These are phyloP conservation scores for Eurytoma adleriae DNA, from an alignment of 2,888 invertebrate genomes.

Conservation along the genomic window DNA sequence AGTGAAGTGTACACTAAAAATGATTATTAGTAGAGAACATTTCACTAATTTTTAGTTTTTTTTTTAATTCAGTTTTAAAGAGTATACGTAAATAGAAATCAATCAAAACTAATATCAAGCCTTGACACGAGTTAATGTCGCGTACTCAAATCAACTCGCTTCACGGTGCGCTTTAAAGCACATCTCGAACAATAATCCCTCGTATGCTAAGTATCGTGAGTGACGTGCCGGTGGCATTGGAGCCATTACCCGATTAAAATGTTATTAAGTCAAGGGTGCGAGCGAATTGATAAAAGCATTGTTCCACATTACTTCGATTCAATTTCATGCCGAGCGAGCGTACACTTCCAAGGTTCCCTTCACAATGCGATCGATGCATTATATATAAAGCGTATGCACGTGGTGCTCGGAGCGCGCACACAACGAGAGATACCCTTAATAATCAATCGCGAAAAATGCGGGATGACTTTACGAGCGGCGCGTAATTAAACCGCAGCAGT, in stretches of 20 bases:
- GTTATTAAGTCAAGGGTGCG: constrained; percentile 43
- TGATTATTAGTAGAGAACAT: too few species aligned
- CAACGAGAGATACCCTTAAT: too few species aligned
- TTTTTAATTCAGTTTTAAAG: too few species aligned
- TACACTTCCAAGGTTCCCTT: constrained; percentile 19
- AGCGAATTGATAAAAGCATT: constrained; percentile 46
- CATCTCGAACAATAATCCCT: constrained; percentile 8
- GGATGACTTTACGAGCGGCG: too few species aligned
- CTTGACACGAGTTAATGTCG: background rate
- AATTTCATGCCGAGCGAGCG: constrained; percentile 9
- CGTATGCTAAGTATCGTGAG: background rate
- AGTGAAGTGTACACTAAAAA: too few species aligned
- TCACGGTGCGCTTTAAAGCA: background rate
- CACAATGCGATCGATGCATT: background rate
- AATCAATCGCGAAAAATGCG: too few species aligned
- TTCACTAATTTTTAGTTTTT: too few species aligned
- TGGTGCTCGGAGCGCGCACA: too few species aligned
- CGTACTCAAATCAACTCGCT: background rate
- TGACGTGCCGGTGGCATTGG: constrained; percentile 18
- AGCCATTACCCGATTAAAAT: constrained; percentile 42
- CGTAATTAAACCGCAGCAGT: too few species aligned
- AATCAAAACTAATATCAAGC: background rate
- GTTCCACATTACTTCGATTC: constrained; percentile 44
- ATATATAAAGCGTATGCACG: background rate
- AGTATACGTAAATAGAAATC: background rate